These are phyloP conservation scores for Sycobia sp. DNA, from an alignment of 1,140 invertebrate genomes.

Conservation along the genomic window DNA sequence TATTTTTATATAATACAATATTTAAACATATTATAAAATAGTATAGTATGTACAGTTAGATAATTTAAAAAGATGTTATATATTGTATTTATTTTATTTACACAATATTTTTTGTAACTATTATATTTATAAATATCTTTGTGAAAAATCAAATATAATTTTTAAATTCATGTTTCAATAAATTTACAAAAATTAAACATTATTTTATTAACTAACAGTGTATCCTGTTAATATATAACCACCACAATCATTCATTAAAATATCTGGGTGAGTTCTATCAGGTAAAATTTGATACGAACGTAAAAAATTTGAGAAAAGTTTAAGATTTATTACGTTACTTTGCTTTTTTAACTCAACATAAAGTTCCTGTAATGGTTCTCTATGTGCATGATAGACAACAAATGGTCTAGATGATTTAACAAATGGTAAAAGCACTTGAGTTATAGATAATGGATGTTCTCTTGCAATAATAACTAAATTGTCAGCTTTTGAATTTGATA, in stretches of 20 bases:
- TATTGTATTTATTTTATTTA: slow-evolving; percentile 28
- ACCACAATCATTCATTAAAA: slow-evolving; percentile 75
- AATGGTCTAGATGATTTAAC: slow-evolving; percentile 80
- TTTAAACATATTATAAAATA: slow-evolving; percentile 7
- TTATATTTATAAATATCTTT: not conserved
- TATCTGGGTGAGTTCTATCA: slow-evolving; percentile 82
- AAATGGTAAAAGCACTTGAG: slow-evolving; percentile 75
- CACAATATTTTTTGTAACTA: slow-evolving; percentile 13
- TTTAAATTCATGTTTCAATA: not conserved
- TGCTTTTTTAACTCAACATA: slow-evolving; percentile 76
- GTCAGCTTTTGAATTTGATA: slow-evolving; percentile 70
- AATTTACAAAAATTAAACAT: slow-evolving; percentile 7
- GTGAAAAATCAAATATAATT: not conserved
- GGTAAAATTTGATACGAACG: slow-evolving; percentile 88
- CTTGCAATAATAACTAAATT: slow-evolving; percentile 79
- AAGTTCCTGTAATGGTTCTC: slow-evolving; percentile 82
- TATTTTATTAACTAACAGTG: slow-evolving; percentile 51
- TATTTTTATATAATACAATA: slow-evolving; percentile 3
- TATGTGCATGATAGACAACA: slow-evolving; percentile 79
- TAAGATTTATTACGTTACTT: slow-evolving; percentile 73
- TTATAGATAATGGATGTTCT: slow-evolving; percentile 83
- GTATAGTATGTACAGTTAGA: not conserved
- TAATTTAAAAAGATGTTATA: not conserved
- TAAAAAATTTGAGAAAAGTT: slow-evolving; percentile 84
- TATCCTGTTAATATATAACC: slow-evolving; percentile 78